Evolutionary conservation across 2,888 invertebrate species (phyloP), one percentile per base, ranked within the genome.

Genomic region (Plusia festucae): DNA sequence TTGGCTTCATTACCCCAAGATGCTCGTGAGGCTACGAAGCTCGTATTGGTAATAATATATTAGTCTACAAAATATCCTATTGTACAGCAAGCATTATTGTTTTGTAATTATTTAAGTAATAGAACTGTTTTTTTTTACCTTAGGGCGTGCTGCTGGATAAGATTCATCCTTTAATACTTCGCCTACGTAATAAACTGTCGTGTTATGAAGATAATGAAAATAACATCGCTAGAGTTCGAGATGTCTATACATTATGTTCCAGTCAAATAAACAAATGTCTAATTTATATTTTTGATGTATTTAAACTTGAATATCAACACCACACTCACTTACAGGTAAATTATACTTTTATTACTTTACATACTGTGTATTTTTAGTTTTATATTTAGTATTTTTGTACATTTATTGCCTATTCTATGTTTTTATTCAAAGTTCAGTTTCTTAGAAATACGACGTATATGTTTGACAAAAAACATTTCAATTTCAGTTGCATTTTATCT

Each of bases 181-280:
- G 76, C 60, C 85, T 94, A 69, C 87, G 87, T 24, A 76, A 81
- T 16, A 88, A 87, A 73, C 70, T 92, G 30, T 79, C 85, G 46
- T 61, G 68, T 4, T 65, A 73, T 49, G 64, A 59, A 15, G 79
- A 76, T 27, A 73, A 77, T 34, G 80, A 79, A 30, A 72, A 81
- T 53, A 79, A 85, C 8, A 60, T 80, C 16, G 60, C 62, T 3
- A 89, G 86, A 79, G 66, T 92, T 56, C 83, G 84, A 30, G 90
- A 91, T 76, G 83, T 92, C n/a, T 93, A 87, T 63, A 79, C 84
- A 16, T 77, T 95, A 16, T 92, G 93, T 81, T 84, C 89, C 34
- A 93, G 91, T 79, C 95, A 95, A 86, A 91, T 95, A 55, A 88
- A 88, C 64, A 95, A 94, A 82, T 91, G 91, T 78, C 68, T 92